phyloP scores from a whole-genome alignment of 2,797 vertebrate genomes.

The Sebastes oblongus region DNA sequence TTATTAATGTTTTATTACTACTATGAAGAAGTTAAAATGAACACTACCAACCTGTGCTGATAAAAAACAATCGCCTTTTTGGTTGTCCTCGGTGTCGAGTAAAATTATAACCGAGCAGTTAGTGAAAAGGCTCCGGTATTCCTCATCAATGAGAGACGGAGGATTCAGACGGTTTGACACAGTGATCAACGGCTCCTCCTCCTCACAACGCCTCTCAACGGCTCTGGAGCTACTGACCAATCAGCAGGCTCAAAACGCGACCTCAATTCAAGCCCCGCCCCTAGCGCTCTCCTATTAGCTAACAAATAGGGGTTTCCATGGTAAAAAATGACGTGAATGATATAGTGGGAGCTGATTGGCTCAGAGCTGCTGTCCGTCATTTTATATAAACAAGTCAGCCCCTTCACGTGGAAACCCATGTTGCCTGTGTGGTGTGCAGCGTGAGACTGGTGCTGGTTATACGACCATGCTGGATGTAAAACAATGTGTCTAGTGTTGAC shows the following conservation, averaged over 20 bases:
- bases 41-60: constrained; percentile 61
- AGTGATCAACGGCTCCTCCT: constrained; percentile 27
- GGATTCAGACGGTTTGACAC: constrained; percentile 54
- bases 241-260: constrained; percentile 55
- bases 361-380: constrained; percentile 56
- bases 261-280: constrained; percentile 76
- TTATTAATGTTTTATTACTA: not conserved
- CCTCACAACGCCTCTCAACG: no score
- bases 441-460: constrained; percentile 2
- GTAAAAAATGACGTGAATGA: constrained; percentile 54
- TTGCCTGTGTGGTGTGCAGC: constrained; percentile 41
- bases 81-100: not conserved
- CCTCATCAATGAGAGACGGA: constrained; percentile 42
- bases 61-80: not conserved
- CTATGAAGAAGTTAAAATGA: not conserved
- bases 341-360: constrained; percentile 52
- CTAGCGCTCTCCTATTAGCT: constrained; percentile 48
- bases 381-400: constrained; percentile 78
- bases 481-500: not conserved
- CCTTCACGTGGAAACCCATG: constrained; percentile 81
- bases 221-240: constrained; percentile 25
- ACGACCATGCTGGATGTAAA: not conserved
- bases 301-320: constrained; percentile 65
- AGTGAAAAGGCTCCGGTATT: not conserved
- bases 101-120: not conserved